These are phyloP conservation scores for Dione juno DNA, from an alignment of 2,888 invertebrate species.

Conservation along the genomic window DNA sequence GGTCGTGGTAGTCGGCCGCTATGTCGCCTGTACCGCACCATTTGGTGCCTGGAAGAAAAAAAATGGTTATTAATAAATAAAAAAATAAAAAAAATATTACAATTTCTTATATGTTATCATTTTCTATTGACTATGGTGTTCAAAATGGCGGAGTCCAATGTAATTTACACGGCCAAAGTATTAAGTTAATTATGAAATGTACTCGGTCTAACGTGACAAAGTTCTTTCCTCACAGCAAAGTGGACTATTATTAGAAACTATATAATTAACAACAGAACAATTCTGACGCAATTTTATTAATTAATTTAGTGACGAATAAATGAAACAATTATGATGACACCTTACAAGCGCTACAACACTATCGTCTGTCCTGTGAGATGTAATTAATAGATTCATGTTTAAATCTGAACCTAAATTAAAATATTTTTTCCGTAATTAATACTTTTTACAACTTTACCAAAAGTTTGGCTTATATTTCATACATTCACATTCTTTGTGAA, in stretches of 20 bases:
- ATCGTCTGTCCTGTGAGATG: too few relatives aligned
- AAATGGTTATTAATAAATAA: too few relatives aligned
- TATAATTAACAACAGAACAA: neutral
- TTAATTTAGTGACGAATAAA: neutral
- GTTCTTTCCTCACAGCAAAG: conserved; percentile 1
- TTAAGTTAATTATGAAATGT: neutral
- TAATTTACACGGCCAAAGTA: neutral
- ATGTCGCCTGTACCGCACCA: conserved; percentile 97
- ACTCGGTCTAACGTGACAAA: neutral
- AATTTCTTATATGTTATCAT: too few relatives aligned
- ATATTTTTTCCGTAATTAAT: too few relatives aligned
- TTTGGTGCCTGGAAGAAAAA: conserved; percentile 87
- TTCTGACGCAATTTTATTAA: neutral
- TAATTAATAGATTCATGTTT: too few relatives aligned
- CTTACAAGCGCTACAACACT: neutral
- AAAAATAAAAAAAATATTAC: too few relatives aligned
- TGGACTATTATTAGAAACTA: conserved; percentile 13
- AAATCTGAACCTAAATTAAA: too few relatives aligned
- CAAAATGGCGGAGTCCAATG: too few relatives aligned
- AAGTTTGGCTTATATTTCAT: too few relatives aligned
- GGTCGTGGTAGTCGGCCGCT: conserved; percentile 91
- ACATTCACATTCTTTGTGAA: too few relatives aligned
- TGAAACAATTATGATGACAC: neutral
- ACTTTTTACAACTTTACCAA: too few relatives aligned
- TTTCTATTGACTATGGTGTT: too few relatives aligned